Conservation (phyloP, 2,888 invertebrate species). For the Tetragnatha montana region DNA sequence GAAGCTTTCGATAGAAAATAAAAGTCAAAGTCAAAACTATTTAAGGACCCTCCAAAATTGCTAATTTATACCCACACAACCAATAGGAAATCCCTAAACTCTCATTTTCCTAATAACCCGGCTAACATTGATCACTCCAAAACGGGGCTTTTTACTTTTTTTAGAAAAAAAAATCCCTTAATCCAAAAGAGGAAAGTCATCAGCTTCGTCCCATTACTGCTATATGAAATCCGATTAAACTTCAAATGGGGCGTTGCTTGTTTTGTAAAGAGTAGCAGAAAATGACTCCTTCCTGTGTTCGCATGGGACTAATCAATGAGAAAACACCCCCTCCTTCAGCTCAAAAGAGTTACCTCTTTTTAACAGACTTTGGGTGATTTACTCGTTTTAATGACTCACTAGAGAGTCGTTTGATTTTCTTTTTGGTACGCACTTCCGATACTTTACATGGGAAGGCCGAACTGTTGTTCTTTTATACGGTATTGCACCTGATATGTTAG, state of each 20-base stretch:
- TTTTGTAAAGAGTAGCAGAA: neutral
- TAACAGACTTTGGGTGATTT: neutral
- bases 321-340: neutral
- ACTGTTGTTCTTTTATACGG: no score
- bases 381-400: neutral
- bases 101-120: neutral
- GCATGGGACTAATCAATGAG: neutral
- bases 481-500: no score
- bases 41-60: neutral
- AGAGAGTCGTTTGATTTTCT: no score
- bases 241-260: neutral
- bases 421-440: no score
- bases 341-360: neutral
- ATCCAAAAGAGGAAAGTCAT: neutral
- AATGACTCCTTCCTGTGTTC: neutral
- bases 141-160: neutral
- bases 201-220: neutral
- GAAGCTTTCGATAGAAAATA: no score
- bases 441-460: no score
- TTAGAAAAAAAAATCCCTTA: neutral
- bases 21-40: no score
- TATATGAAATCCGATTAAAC: neutral
- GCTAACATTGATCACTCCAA: neutral
- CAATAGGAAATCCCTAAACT: neutral
- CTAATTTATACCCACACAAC: neutral